These are phyloP conservation scores for Lepidocyrtoides sp. DNA, from an alignment of 2,888 invertebrate genomes.

Conservation along the genomic window DNA sequence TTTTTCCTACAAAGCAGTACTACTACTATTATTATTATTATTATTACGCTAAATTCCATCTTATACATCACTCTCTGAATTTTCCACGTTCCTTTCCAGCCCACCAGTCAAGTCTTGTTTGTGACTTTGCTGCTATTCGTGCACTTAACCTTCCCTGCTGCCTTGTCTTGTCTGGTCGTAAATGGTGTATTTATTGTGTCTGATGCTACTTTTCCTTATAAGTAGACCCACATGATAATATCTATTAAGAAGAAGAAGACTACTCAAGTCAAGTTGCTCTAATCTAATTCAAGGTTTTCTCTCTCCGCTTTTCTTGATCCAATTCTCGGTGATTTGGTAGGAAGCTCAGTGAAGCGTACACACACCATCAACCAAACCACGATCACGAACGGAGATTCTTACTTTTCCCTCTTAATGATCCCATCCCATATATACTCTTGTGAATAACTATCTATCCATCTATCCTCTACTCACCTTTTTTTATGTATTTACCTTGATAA, in stretches of 20 bases:
- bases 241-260: constrained; percentile 57
- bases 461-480: too few species aligned
- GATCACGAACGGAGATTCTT: constrained; percentile 66
- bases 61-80: constrained; percentile 54
- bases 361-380: constrained; percentile 76
- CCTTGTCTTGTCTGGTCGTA: not conserved
- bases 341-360: constrained; percentile 70
- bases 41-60: constrained; percentile 65
- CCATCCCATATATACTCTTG: constrained; percentile 49
- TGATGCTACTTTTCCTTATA: not conserved
- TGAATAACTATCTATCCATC: constrained; percentile 2
- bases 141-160: constrained; percentile 52
- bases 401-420: constrained; percentile 67
- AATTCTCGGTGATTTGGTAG: constrained; percentile 76
- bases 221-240: constrained; percentile 34
- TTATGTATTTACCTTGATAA: constrained; percentile 31
- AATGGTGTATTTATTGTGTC: not conserved
- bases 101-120: constrained; percentile 52
- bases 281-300: constrained; percentile 74
- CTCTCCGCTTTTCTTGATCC: constrained; percentile 67
- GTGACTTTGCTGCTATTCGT: constrained; percentile 52
- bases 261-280: constrained; percentile 73
- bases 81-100: constrained; percentile 60
- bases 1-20: constrained; percentile 14
- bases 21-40: constrained; percentile 1